A percentile compares a stretch with the other conserved stretches of the same genome.
Evolutionary conservation across 1,140 invertebrate genomes (phyloP).

Genomic region (Matsumurasca onukii): DNA sequence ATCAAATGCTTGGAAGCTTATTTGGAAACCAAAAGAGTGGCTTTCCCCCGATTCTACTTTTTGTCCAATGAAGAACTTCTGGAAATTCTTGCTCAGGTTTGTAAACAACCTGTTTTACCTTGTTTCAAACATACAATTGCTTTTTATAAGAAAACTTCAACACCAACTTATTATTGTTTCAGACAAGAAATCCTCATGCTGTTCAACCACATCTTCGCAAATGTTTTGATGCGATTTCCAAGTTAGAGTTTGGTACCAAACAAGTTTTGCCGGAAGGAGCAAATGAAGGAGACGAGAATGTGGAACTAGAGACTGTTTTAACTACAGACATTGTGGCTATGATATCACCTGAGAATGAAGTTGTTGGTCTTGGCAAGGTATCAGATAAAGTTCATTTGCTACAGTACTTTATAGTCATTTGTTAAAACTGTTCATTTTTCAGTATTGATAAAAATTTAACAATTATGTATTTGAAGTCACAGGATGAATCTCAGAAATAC

Average conservation of each 20-base stretch:
- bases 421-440: no score
- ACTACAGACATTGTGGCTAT: conserved; percentile 80
- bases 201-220: conserved; percentile 87
- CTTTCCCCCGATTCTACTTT: conserved; percentile 92
- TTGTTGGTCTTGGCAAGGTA: conserved; percentile 70
- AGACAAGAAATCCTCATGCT: conserved; percentile 81
- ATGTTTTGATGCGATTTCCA: conserved; percentile 84
- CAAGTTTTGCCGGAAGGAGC: conserved; percentile 14
- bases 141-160: conserved; percentile 23
- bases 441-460: no score
- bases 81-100: conserved; percentile 84
- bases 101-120: not conserved
- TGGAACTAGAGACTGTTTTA: conserved; percentile 38
- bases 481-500: no score
- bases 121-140: not conserved
- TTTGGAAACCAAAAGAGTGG: conserved; percentile 84
- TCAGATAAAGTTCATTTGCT: no score
- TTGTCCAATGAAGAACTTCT: conserved; percentile 91
- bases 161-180: conserved; percentile 42
- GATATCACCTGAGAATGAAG: conserved; percentile 84
- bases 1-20: conserved; percentile 81
- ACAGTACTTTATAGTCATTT: no score
- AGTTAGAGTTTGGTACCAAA: conserved; percentile 41
- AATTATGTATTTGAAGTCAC: no score
- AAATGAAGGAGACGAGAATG: conserved; percentile 15